phyloP scores from a whole-genome alignment of 1,140 invertebrate species.

The Neodiprion fabricii region DNA sequence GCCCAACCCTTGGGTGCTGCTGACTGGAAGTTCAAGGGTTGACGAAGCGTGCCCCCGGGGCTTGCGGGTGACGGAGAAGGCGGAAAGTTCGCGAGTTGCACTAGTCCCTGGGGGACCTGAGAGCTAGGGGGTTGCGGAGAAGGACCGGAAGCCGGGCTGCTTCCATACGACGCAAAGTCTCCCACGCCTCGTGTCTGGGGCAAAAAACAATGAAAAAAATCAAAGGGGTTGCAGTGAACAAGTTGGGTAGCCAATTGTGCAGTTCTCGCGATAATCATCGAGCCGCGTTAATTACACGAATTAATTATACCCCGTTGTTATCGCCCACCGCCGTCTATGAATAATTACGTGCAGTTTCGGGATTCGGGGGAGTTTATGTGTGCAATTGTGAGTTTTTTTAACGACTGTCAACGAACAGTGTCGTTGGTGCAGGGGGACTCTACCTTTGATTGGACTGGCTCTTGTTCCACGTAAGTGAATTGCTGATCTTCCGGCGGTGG shows the following conservation, averaged over 20 bases:
- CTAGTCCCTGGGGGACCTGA: constrained; percentile 32
- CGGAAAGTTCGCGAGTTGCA: constrained; percentile 29
- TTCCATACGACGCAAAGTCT: constrained; percentile 51
- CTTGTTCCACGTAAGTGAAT: constrained; percentile 60
- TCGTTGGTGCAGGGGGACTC: constrained; percentile 15
- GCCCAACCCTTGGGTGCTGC: constrained; percentile 43
- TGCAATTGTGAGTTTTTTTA: no score
- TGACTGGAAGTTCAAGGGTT: constrained; percentile 48
- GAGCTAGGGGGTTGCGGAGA: constrained; percentile 39
- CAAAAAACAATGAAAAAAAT: neutral
- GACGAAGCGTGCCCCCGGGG: constrained; percentile 46
- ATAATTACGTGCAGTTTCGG: neutral
- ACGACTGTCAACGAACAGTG: no score
- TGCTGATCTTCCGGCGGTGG: constrained; percentile 72
- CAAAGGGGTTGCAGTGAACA: no score
- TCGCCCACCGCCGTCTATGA: neutral
- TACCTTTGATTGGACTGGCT: constrained; percentile 64
- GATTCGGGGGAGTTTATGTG: no score
- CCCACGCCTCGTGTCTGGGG: constrained; percentile 24
- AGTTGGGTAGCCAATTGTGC: no score
- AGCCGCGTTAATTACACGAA: no score
- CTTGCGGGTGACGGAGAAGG: constrained; percentile 44
- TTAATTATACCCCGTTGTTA: no score
- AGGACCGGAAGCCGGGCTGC: constrained; percentile 45
- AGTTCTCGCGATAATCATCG: no score